Evolutionary conservation across 2,888 invertebrate species (phyloP), one percentile per base, ranked within the genome.

Genomic region (Tinea semifulvella): DNA sequence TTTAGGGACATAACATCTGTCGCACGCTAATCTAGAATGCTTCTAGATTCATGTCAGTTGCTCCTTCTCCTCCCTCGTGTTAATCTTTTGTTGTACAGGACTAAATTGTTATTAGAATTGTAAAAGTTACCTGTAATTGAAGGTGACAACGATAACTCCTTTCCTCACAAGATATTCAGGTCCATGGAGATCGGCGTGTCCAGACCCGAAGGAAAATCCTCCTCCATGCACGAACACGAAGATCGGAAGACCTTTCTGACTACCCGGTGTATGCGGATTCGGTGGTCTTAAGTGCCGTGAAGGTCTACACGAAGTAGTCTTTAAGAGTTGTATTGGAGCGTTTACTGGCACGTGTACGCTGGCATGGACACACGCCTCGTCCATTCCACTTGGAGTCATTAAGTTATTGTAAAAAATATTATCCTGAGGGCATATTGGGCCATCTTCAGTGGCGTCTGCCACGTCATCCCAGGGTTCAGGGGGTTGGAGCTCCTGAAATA

Each of bases 351-450:
- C 72, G 53, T 77, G 69, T 7, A 80, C 53, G 50, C 76, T 77
- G 40, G 74, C 75, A 51, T 65, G 58, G 49, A 79, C 70, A 53
- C 79, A 80, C 0, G 62, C 65, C 52, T 79, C 79, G 48, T 57
- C 61, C 61, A 63, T 60, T 25, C 52, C 51, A n/a, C 49, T 51
- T 2, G 62, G 56, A 47, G 52, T 49, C 63, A 64, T 61, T 6
- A 75, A 43, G 1, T 47, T 49, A 0, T 64, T 63, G 53, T 77
- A 79, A 22, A 77, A 49, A 11, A 75, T 60, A 53, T 84, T 82
- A 1, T 70, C 62, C 57, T 89, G 89, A 0, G 84, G 82, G 54
- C 89, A 90, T 7, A 83, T 70, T 0, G 85, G 79, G 0, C 85
- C 80, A 50, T 85, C 87, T 2, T 69, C 64, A 1, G 76, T 77